A percentile compares a stretch with the other conserved stretches of the same genome.
Evolutionary conservation across 2,888 invertebrate species (phyloP).

Genomic region (Cynaeus angustus): DNA sequence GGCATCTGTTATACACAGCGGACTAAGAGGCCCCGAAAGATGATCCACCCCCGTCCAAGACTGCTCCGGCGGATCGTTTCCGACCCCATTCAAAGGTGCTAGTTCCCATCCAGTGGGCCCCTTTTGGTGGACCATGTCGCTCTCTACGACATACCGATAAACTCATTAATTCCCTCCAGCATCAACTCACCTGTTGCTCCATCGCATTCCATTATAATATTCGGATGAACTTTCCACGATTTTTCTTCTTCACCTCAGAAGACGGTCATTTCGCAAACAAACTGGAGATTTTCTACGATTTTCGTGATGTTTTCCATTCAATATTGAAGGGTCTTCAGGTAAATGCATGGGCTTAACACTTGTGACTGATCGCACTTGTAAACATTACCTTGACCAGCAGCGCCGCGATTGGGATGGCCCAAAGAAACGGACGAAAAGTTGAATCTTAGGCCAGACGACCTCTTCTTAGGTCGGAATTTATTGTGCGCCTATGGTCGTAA

Average conservation of each 20-base stretch:
- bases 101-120: slow-evolving; percentile 67
- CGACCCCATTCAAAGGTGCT: slow-evolving; percentile 60
- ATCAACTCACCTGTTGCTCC: slow-evolving; percentile 51
- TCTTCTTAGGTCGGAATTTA: slow-evolving; percentile 50
- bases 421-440: slow-evolving; percentile 36
- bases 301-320: slow-evolving; percentile 21
- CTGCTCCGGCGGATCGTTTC: slow-evolving; percentile 62
- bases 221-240: slow-evolving; percentile 6
- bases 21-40: slow-evolving; percentile 77
- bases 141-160: slow-evolving; percentile 50
- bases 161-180: slow-evolving; percentile 48
- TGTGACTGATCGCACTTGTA: slow-evolving; percentile 47
- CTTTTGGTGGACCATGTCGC: no score
- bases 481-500: slow-evolving; percentile 55
- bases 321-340: slow-evolving; percentile 22
- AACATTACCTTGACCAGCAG: slow-evolving; percentile 50
- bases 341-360: slow-evolving; percentile 33
- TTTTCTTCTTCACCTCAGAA: slow-evolving; percentile 9
- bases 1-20: slow-evolving; percentile 80
- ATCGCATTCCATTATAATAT: slow-evolving; percentile 46
- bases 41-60: slow-evolving; percentile 75
- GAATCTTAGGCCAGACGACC: slow-evolving; percentile 43
- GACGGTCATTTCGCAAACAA: neutral
- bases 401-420: slow-evolving; percentile 47
- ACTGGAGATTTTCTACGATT: slow-evolving; percentile 20